Percentiles rank a stretch among this genome's conserved stretches.
Conservation (phyloP, 2,888 invertebrate species). For the Brachyptera risi region DNA sequence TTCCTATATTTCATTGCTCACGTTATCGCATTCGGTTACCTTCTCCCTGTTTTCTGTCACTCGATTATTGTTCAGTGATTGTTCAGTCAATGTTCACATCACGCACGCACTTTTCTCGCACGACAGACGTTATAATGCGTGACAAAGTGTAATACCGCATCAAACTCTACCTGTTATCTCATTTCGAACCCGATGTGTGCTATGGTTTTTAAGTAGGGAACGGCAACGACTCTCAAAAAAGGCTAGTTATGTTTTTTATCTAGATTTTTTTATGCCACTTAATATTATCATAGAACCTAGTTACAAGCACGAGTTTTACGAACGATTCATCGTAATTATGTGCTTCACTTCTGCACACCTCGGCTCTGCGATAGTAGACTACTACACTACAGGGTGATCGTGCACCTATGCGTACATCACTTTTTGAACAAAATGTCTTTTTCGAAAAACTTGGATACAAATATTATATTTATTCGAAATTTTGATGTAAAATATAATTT, state of each 20-base stretch:
- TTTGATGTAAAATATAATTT: no score
- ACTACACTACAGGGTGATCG: not conserved
- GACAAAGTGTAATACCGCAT: slow-evolving; percentile 10
- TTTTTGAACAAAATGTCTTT: no score
- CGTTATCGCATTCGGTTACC: no score
- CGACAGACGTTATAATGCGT: not conserved
- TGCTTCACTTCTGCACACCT: no score
- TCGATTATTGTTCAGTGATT: not conserved
- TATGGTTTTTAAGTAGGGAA: no score
- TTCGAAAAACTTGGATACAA: no score
- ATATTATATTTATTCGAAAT: no score
- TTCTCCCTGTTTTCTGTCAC: not conserved
- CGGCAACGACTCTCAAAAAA: no score
- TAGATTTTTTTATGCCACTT: slow-evolving; percentile 22
- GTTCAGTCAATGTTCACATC: not conserved
- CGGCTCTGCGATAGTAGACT: no score
- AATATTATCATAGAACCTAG: slow-evolving; percentile 15
- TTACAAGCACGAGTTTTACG: slow-evolving; percentile 9
- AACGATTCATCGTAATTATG: not conserved
- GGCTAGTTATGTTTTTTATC: slow-evolving; percentile 6
- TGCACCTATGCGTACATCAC: no score
- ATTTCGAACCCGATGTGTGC: not conserved
- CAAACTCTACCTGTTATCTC: not conserved
- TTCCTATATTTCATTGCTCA: no score
- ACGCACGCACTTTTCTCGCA: not conserved